Percentiles rank a stretch among this genome's conserved stretches.
Evolutionary conservation across 2,888 invertebrate genomes (phyloP).

Genomic region (Chymomyza amoena): DNA sequence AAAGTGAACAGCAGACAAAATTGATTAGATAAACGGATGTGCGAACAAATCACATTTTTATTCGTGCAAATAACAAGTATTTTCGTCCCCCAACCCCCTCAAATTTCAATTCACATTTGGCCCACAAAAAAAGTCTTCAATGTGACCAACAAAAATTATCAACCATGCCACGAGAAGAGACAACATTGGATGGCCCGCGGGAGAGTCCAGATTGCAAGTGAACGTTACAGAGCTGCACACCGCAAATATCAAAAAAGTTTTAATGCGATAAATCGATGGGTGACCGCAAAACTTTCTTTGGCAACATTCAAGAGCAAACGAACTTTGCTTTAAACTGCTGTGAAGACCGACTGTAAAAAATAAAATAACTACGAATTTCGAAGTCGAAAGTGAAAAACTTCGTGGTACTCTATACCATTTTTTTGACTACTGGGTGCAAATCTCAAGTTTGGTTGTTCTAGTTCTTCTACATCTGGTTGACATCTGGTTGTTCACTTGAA

Average conservation of each 20-base stretch:
- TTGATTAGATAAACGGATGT: slow-evolving; percentile 47
- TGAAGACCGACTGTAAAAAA: slow-evolving; percentile 8
- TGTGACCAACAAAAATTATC: not conserved
- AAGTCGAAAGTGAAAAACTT: no score
- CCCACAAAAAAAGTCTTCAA: slow-evolving; percentile 16
- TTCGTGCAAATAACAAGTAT: not conserved
- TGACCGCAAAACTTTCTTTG: slow-evolving; percentile 60
- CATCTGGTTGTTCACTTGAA: no score
- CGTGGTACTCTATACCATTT: no score
- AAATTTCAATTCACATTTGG: slow-evolving; percentile 27
- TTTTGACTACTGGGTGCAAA: no score
- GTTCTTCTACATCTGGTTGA: no score
- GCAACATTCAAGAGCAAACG: slow-evolving; percentile 53
- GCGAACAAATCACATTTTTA: not conserved
- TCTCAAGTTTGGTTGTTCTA: no score
- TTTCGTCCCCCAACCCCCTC: not conserved
- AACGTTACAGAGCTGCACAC: slow-evolving; percentile 3
- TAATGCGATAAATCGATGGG: slow-evolving; percentile 70
- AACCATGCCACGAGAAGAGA: no score
- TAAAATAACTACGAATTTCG: no score
- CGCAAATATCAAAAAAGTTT: slow-evolving; percentile 55
- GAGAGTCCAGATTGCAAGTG: not conserved
- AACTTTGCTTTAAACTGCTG: slow-evolving; percentile 54
- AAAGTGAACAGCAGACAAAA: slow-evolving; percentile 42
- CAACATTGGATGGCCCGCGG: no score